Conservation (phyloP, 92 coral and sea anemone species). For the Blastomussa wellsi region DNA sequence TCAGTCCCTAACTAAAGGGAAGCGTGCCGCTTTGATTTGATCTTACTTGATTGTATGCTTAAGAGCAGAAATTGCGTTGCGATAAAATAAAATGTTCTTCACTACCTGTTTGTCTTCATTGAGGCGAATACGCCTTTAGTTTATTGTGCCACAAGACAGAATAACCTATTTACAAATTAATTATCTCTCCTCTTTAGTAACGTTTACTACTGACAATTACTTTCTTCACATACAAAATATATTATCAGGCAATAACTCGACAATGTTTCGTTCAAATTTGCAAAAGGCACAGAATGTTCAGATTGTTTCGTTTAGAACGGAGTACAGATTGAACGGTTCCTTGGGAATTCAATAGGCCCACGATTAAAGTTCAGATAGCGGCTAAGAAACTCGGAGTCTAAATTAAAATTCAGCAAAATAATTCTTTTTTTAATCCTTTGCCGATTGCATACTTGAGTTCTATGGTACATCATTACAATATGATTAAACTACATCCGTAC, state of each 20-base stretch:
- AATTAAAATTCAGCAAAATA: no score
- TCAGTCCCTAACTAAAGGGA: not conserved
- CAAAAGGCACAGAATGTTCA: not conserved
- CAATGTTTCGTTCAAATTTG: not conserved
- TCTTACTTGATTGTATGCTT: not conserved
- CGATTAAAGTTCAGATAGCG: not conserved
- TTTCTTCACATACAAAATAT: constrained; percentile 19
- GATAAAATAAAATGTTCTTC: not conserved
- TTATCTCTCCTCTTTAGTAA: constrained; percentile 5
- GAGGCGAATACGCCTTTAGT: constrained; percentile 11
- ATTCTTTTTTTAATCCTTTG: not conserved
- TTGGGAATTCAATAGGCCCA: not conserved
- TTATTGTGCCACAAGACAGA: constrained; percentile 14
- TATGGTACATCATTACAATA: not conserved
- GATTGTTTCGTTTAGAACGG: not conserved
- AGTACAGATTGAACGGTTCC: not conserved
- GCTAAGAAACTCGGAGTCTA: not conserved
- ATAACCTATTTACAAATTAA: constrained; percentile 24
- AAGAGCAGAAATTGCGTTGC: not conserved
- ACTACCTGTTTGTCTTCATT: not conserved
- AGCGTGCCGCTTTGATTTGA: no score
- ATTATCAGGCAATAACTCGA: not conserved
- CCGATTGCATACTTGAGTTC: not conserved
- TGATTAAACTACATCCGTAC: not conserved
- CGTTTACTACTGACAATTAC: not conserved